Evolutionary conservation across 64 coral and sea anemone genomes (phyloP).

Genomic region (Montipora sp.): DNA sequence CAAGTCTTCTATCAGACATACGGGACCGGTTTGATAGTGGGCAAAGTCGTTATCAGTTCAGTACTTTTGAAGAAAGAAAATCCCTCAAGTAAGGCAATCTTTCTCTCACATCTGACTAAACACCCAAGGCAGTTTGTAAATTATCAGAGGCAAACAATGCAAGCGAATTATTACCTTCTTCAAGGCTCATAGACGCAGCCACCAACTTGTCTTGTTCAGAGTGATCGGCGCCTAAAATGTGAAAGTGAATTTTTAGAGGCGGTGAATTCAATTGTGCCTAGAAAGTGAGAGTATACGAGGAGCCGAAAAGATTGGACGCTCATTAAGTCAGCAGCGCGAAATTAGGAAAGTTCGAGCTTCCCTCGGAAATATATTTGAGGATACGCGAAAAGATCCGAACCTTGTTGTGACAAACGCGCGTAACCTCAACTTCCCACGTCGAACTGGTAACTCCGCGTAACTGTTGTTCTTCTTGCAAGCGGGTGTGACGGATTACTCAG

Average conservation of each 20-base stretch:
- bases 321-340: too few species aligned
- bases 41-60: too few species aligned
- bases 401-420: not conserved
- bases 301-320: not conserved
- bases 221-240: slow-evolving; percentile 24
- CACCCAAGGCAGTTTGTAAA: slow-evolving; percentile 21
- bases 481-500: not conserved
- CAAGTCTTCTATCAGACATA: too few species aligned
- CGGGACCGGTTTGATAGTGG: too few species aligned
- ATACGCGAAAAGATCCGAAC: not conserved
- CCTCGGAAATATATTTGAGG: not conserved
- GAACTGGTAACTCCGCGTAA: not conserved
- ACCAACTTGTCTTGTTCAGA: slow-evolving; percentile 23
- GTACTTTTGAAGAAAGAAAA: too few species aligned
- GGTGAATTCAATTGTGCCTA: not conserved
- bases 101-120: not conserved
- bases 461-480: not conserved
- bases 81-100: not conserved
- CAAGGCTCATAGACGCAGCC: slow-evolving; percentile 32
- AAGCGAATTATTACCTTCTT: slow-evolving; percentile 29
- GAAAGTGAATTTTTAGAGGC: not conserved
- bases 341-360: not conserved
- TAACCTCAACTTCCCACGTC: not conserved
- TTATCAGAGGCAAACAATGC: not conserved
- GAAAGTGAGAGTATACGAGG: slow-evolving; percentile 23